Evolutionary conservation across 2,888 invertebrate genomes (phyloP), one percentile per base, ranked within the genome.

Genomic region (Philereme vetulata): DNA sequence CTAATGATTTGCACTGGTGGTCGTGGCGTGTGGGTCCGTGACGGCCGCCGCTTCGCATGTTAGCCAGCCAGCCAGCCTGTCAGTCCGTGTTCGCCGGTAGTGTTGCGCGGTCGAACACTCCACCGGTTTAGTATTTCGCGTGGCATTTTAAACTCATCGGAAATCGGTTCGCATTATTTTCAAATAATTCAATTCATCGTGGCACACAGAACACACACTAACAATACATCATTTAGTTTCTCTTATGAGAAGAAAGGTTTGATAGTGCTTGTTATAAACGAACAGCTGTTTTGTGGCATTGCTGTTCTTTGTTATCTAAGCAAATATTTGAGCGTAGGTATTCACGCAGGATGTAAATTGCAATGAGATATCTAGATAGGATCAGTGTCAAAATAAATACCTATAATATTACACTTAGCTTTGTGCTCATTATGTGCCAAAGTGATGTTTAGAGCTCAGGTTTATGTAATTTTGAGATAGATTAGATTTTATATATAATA

Each of bases 31-130:
- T 21, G 38, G 56, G 40, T 57, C 51, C 6, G 58, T 8, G 33
- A 34, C 35, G 5, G 38, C 40, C 4, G 35, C 9, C 48, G 36
- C 42, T 8, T 3, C 9, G 43, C 48, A 45, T 10, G 9, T 6
- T 35, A 5, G 7, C 10, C 42, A 4, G 42, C 4, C 6, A 0
- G 44, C 44, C 43, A 11, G n/a, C 4, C 5, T n/a, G 64, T 74
- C 79, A 80, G 81, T 80, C 62, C 71, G 78, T 73, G 75, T 68
- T 65, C 64, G 76, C 60, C 76, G 69, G 66, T 71, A 61, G 57
- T 46, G 70, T 66, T 65, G 63, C 70, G 65, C 68, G 69, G 69
- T 67, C 67, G 69, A 68, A 64, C 52, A 48, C 46, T 51, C 65
- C 45, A 56, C 59, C 58, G 46, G 57, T 44, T 38, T 21, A 9